Evolutionary conservation across 2,113 vertebrate genomes (phyloP).

Genomic region (Holacanthus passer): DNA sequence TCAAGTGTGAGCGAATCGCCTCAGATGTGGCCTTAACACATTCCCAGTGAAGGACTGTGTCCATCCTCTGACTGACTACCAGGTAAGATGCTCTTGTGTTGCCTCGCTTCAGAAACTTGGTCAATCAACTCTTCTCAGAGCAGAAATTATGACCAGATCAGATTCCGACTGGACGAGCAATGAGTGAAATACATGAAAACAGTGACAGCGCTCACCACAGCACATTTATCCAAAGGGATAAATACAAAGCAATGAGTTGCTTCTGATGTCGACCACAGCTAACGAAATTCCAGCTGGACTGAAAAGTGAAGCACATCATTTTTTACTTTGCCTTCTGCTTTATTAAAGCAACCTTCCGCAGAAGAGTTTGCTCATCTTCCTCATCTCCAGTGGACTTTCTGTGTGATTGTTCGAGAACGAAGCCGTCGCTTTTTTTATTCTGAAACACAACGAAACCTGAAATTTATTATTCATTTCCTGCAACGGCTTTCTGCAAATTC

Average conservation of each 20-base stretch:
- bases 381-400: background rate
- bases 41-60: background rate
- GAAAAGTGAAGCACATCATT: background rate
- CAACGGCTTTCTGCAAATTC: background rate
- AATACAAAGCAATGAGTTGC: too few relatives aligned
- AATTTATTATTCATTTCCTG: slow-evolving; percentile 50
- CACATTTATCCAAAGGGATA: too few relatives aligned
- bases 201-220: too few relatives aligned
- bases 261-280: too few relatives aligned
- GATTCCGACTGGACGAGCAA: background rate
- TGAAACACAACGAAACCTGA: slow-evolving; percentile 9
- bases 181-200: too few relatives aligned
- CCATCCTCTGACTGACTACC: background rate
- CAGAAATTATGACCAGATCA: background rate
- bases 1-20: background rate
- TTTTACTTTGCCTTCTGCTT: background rate
- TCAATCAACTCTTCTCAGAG: background rate
- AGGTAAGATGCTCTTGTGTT: background rate
- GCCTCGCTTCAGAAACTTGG: background rate
- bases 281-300: background rate
- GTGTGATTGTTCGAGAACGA: background rate
- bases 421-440: background rate
- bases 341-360: too few relatives aligned
- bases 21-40: background rate
- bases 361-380: background rate